These are phyloP conservation scores for Conops quadrifasciatus DNA, from an alignment of 2,888 invertebrate genomes.

Conservation along the genomic window DNA sequence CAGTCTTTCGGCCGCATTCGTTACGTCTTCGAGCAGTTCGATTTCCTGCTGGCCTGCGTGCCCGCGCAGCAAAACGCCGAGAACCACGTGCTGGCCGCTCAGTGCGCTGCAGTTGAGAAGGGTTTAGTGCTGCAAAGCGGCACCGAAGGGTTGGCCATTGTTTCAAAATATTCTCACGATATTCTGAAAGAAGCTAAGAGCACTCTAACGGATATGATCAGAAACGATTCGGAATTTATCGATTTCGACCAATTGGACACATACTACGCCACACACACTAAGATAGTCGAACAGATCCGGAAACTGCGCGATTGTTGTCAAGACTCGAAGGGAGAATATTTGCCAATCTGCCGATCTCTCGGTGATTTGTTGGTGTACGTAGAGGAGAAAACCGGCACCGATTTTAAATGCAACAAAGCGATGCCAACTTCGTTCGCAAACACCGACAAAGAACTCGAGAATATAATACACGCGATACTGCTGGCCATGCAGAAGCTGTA, in stretches of 20 bases:
- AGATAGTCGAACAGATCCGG: conserved; percentile 45
- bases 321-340: conserved; percentile 41
- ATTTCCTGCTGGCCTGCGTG: conserved; percentile 72
- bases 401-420: background rate
- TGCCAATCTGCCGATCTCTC: conserved; percentile 57
- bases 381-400: conserved; percentile 24
- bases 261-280: conserved; percentile 44
- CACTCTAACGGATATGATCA: conserved; percentile 50
- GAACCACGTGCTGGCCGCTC: conserved; percentile 45
- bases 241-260: conserved; percentile 48
- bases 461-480: conserved; percentile 67
- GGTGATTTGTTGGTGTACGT: conserved; percentile 47
- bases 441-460: conserved; percentile 64
- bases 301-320: conserved; percentile 39
- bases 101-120: conserved; percentile 21
- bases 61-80: conserved; percentile 63
- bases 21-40: conserved; percentile 73
- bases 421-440: conserved; percentile 44
- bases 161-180: conserved; percentile 45
- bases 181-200: conserved; percentile 48
- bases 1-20: conserved; percentile 52
- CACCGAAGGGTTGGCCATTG: conserved; percentile 41
- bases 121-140: conserved; percentile 35
- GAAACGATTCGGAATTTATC: conserved; percentile 54
- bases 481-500: conserved; percentile 70